phyloP scores from a whole-genome alignment of 2,797 vertebrate genomes.

The Cephalopachus bancanus region DNA sequence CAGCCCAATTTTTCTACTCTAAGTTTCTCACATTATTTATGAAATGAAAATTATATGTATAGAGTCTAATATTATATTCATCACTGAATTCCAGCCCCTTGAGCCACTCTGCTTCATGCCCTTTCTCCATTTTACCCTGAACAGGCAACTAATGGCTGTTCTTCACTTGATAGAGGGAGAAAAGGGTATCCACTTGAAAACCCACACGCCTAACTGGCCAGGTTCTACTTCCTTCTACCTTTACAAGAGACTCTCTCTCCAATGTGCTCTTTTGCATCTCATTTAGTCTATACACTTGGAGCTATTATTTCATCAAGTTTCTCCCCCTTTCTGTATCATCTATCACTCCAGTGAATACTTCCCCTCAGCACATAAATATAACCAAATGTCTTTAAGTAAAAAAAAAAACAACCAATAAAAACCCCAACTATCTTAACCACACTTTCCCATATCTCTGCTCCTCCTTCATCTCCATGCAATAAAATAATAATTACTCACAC shows the following conservation, averaged over 20 bases:
- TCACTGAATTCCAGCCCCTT: not conserved
- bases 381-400: not conserved
- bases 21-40: not conserved
- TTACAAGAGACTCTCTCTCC: not conserved
- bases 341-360: not conserved
- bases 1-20: not conserved
- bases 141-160: not conserved
- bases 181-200: not conserved
- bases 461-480: not conserved
- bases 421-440: not conserved
- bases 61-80: not conserved
- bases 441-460: not conserved
- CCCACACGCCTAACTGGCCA: no score
- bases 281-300: not conserved
- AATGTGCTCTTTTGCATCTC: not conserved
- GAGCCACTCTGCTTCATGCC: fast-evolving
- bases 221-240: not conserved
- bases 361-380: not conserved
- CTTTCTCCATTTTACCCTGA: not conserved
- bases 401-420: not conserved
- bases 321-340: not conserved
- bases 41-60: not conserved
- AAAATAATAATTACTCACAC: not conserved
- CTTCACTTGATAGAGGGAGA: not conserved
- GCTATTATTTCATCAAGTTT: not conserved